phyloP scores from a whole-genome alignment of 2,888 invertebrate species.

The Operophtera brumata region DNA sequence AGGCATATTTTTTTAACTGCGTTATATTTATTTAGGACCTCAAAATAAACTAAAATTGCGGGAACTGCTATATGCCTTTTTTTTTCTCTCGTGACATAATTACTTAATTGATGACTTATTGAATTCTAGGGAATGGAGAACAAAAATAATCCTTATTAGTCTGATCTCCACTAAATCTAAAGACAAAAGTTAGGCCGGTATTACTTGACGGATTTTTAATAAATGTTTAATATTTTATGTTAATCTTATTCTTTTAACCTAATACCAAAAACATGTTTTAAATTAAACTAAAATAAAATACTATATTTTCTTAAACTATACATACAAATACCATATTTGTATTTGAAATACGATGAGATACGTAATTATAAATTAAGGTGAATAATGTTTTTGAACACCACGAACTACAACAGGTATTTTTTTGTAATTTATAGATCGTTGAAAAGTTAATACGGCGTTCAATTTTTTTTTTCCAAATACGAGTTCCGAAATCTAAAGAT shows the following conservation, averaged over 20 bases:
- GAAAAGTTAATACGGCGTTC: slow-evolving; percentile 7
- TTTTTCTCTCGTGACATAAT: neutral
- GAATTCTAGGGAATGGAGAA: neutral
- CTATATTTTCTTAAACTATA: slow-evolving; percentile 8
- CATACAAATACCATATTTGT: neutral
- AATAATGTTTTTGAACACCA: slow-evolving; percentile 15
- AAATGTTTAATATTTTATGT: neutral
- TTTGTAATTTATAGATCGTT: neutral
- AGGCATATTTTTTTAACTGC: neutral
- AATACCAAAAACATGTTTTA: neutral
- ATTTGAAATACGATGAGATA: slow-evolving; percentile 13
- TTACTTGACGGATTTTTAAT: neutral
- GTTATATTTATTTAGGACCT: neutral
- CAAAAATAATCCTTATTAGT: neutral
- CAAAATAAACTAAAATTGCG: neutral
- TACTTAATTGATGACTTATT: neutral
- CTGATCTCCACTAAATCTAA: neutral
- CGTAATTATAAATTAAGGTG: neutral
- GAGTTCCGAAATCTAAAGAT: slow-evolving; percentile 75
- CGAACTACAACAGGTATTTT: neutral
- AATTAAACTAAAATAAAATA: slow-evolving; percentile 4
- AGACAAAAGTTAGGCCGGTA: neutral
- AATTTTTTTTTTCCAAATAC: slow-evolving; percentile 41
- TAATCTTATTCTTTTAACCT: neutral
- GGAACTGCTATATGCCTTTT: neutral